These are phyloP conservation scores for Parapsyche elsis DNA, from an alignment of 1,140 invertebrate species.

Conservation along the genomic window DNA sequence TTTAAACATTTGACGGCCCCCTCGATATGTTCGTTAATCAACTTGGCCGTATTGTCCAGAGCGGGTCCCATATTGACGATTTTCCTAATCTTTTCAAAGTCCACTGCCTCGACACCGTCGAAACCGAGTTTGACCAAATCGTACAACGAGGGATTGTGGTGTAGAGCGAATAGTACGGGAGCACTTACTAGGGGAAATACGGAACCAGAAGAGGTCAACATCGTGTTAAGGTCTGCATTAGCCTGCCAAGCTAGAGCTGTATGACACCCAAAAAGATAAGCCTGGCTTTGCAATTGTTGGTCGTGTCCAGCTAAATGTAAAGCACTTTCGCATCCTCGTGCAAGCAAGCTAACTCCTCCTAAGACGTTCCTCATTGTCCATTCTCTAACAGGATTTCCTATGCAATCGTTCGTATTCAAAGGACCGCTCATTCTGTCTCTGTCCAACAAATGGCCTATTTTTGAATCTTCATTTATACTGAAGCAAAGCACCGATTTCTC, in stretches of 20 bases:
- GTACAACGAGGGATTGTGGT: conserved; percentile 75
- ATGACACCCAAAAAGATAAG: conserved; percentile 86
- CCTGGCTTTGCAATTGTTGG: conserved; percentile 72
- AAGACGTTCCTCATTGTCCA: conserved; percentile 85
- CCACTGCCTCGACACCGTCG: conserved; percentile 74
- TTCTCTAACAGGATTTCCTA: conserved; percentile 76
- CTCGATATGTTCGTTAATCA: conserved; percentile 78
- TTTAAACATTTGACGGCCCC: conserved; percentile 74
- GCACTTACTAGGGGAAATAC: conserved; percentile 77
- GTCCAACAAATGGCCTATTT: conserved; percentile 59
- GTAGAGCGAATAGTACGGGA: conserved; percentile 81
- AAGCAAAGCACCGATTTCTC: conserved; percentile 60
- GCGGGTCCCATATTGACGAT: conserved; percentile 68
- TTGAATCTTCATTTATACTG: conserved; percentile 57
- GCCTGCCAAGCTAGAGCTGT: conserved; percentile 86
- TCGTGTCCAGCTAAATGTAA: conserved; percentile 81
- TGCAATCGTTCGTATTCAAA: conserved; percentile 65
- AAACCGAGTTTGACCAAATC: conserved; percentile 75
- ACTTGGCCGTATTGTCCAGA: conserved; percentile 72
- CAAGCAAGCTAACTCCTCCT: conserved; percentile 80
- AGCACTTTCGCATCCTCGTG: conserved; percentile 84
- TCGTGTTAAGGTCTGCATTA: conserved; percentile 69
- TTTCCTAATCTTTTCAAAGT: conserved; percentile 70
- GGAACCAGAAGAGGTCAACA: conserved; percentile 63
- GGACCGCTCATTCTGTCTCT: conserved; percentile 51